Conservation (phyloP, 2,888 invertebrate species). For the Apeira syringaria region DNA sequence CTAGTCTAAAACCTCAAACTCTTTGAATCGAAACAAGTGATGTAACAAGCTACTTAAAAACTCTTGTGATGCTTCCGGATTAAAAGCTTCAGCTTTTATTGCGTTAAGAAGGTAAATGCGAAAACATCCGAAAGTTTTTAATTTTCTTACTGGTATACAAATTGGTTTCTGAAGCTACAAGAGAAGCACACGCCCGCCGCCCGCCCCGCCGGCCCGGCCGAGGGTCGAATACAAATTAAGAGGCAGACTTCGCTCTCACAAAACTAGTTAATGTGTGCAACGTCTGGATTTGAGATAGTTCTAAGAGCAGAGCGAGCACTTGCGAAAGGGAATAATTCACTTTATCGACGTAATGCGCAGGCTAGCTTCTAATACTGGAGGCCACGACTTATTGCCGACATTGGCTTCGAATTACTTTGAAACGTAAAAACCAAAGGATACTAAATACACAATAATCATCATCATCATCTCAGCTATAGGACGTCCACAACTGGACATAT, state of each 20-base stretch:
- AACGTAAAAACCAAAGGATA: no score
- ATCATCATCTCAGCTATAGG: no score
- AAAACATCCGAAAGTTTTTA: conserved; percentile 68
- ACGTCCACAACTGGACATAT: no score
- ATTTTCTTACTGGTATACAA: conserved; percentile 76
- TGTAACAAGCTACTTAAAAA: conserved; percentile 18
- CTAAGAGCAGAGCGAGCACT: conserved; percentile 44
- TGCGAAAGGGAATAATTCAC: conserved; percentile 42
- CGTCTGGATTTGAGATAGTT: conserved; percentile 63
- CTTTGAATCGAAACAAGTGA: conserved; percentile 3
- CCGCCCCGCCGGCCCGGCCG: conserved; percentile 53
- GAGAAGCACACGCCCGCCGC: conserved; percentile 66
- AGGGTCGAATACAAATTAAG: conserved; percentile 77
- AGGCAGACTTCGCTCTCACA: conserved; percentile 60
- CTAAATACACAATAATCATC: no score
- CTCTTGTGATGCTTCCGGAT: conserved; percentile 30
- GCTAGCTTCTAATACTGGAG: conserved; percentile 23
- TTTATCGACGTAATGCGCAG: conserved; percentile 33
- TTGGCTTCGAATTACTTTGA: conserved; percentile 11
- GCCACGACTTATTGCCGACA: conserved; percentile 15
- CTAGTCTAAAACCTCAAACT: neutral
- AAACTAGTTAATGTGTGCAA: conserved; percentile 71
- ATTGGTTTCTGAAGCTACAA: conserved; percentile 76
- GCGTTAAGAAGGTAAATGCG: conserved; percentile 50
- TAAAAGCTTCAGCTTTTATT: conserved; percentile 55